Conservation (phyloP, 2,888 invertebrate species). For the Toxonevra muliebris region DNA sequence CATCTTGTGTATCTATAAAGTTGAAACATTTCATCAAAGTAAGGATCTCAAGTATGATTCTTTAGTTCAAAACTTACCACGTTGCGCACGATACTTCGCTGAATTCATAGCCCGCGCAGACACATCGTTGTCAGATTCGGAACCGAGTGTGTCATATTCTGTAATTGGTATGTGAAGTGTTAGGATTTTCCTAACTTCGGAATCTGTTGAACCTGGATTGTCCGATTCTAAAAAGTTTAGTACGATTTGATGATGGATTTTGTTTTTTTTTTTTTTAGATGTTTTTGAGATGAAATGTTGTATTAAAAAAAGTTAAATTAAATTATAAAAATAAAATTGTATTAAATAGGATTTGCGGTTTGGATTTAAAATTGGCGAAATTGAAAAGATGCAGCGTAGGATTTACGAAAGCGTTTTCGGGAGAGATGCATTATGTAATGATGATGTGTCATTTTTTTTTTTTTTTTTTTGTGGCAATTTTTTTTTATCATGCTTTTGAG, state of each 20-base stretch:
- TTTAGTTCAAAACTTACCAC: conserved; percentile 52
- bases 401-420: no score
- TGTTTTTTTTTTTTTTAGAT: conserved; percentile 34
- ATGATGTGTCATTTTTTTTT: no score
- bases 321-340: no score
- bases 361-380: no score
- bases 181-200: conserved; percentile 93
- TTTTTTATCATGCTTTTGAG: no score
- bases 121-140: conserved; percentile 83
- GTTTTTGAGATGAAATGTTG: conserved; percentile 2
- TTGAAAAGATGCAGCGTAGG: no score
- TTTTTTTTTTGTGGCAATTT: no score
- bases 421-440: no score
- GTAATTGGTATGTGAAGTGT: conserved; percentile 92
- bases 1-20: conserved; percentile 73
- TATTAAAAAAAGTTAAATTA: no score
- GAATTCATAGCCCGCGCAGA: conserved; percentile 71
- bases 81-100: conserved; percentile 64
- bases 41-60: conserved; percentile 9
- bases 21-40: no score
- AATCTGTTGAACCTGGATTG: conserved; percentile 94
- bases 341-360: no score
- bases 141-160: conserved; percentile 88
- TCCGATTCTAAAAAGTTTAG: conserved; percentile 80
- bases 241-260: conserved; percentile 65